Conservation (phyloP, 2,888 invertebrate species). For the Callyntrura sp. region DNA sequence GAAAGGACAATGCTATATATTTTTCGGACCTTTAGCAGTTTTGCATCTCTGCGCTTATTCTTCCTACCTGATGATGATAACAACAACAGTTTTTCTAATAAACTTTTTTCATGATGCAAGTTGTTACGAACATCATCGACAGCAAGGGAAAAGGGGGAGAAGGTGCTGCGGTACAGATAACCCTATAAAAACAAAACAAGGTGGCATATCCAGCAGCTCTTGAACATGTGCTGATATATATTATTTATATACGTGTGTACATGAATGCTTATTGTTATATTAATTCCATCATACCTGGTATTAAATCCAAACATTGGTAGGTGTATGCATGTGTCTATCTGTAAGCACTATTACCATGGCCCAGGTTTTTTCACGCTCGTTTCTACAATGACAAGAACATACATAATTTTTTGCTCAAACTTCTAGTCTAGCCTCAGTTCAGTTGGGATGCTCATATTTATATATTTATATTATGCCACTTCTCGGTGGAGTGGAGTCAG, state of each 20-base stretch:
- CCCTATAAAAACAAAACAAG: neutral
- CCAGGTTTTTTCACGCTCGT: neutral
- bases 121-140: neutral
- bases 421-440: neutral
- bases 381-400: neutral
- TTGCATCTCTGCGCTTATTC: neutral
- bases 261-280: neutral
- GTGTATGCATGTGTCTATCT: no score
- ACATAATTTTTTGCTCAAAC: neutral
- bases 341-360: neutral
- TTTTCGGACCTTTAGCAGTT: neutral
- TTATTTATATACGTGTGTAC: neutral
- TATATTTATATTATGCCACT: conserved; percentile 6
- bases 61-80: neutral
- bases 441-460: neutral
- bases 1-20: conserved; percentile 20
- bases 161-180: neutral
- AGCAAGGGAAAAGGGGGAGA: neutral
- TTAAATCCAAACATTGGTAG: no score
- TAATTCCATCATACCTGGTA: neutral
- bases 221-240: conserved; percentile 12
- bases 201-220: neutral
- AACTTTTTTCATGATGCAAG: neutral
- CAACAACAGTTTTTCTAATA: neutral
- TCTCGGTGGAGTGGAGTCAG: neutral